Conservation (phyloP, 1,140 invertebrate genomes). For the Zaprionus gabonicus region DNA sequence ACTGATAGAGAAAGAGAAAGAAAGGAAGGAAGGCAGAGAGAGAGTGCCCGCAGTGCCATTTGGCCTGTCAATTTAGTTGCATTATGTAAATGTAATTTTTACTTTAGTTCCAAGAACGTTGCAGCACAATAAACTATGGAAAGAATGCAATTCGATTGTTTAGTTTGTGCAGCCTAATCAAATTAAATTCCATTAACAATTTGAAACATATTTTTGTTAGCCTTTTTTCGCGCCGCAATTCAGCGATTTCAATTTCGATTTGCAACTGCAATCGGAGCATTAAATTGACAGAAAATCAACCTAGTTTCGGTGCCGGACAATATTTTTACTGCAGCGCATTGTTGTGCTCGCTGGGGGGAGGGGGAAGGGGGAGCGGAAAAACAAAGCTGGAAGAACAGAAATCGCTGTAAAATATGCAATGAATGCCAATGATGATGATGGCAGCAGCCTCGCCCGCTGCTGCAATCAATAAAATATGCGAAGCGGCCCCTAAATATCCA, state of each 20-base stretch:
- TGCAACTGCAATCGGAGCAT: slow-evolving; percentile 30
- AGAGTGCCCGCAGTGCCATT: slow-evolving; percentile 25
- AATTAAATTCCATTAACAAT: not conserved
- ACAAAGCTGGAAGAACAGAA: slow-evolving; percentile 33
- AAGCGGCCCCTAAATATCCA: slow-evolving; percentile 23
- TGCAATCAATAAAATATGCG: slow-evolving; percentile 66
- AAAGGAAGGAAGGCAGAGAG: not conserved
- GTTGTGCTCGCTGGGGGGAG: not conserved
- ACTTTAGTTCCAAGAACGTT: slow-evolving; percentile 5
- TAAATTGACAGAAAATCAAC: slow-evolving; percentile 48
- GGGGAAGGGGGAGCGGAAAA: slow-evolving; percentile 3
- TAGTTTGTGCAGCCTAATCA: not conserved
- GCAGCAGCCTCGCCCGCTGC: not conserved
- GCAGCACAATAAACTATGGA: not conserved
- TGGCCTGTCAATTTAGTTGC: slow-evolving; percentile 68
- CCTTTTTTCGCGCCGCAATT: not conserved
- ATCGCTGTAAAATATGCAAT: slow-evolving; percentile 78
- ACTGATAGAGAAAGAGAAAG: slow-evolving; percentile 8
- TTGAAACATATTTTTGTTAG: not conserved
- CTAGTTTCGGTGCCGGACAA: not conserved
- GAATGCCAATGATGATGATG: slow-evolving; percentile 63
- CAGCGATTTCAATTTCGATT: slow-evolving; percentile 14
- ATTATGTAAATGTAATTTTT: slow-evolving; percentile 79
- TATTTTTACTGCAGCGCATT: slow-evolving; percentile 1
- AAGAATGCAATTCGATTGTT: not conserved